Percentiles rank a stretch among this genome's conserved stretches.
phyloP scores from a whole-genome alignment of 2,113 vertebrate genomes.

The Psittacula cyanocephala region DNA sequence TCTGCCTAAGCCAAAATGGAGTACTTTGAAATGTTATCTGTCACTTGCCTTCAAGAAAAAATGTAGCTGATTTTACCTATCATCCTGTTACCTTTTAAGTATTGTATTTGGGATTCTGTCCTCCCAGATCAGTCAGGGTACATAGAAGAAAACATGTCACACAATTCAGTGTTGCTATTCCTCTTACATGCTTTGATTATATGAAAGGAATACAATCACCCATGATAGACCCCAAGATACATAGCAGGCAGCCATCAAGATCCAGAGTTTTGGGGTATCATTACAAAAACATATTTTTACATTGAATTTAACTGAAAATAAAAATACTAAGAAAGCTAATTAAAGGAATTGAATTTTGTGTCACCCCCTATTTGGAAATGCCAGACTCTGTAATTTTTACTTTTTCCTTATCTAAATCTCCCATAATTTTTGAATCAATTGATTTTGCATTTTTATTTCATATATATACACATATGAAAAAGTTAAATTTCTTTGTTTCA shows the following conservation, averaged over 20 bases:
- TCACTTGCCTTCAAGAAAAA: neutral
- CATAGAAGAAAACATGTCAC: neutral
- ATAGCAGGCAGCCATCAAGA: neutral
- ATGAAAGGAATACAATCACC: neutral
- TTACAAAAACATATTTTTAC: neutral
- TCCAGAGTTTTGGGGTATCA: neutral
- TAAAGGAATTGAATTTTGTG: neutral
- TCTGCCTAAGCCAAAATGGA: neutral
- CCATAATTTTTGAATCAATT: neutral
- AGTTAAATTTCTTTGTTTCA: neutral
- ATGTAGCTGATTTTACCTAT: neutral
- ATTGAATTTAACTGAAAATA: neutral
- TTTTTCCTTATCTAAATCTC: neutral
- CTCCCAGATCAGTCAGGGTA: neutral
- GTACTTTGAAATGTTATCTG: neutral
- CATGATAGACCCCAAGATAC: neutral
- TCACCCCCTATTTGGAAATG: neutral
- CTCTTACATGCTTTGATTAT: neutral
- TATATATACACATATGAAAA: neutral
- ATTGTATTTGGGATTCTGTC: neutral
- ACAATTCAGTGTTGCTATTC: neutral
- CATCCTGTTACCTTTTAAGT: neutral
- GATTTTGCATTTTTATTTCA: neutral
- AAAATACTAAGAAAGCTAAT: neutral
- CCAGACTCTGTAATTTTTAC: neutral